These are phyloP conservation scores for Myzus persicae DNA, from an alignment of 1,140 invertebrate genomes.

Conservation along the genomic window DNA sequence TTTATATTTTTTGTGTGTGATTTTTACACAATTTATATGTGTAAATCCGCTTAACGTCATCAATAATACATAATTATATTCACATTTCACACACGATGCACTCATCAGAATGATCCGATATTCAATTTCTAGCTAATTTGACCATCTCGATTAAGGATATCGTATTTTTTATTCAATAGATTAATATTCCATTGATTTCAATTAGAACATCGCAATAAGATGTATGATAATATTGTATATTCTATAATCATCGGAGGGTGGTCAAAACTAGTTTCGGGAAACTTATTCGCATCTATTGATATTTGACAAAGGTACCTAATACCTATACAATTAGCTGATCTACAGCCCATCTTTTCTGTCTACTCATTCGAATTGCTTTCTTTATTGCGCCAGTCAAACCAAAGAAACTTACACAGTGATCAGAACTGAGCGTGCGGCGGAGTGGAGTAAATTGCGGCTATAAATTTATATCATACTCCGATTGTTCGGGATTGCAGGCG, in stretches of 20 bases:
- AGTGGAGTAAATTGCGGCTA: constrained; percentile 5
- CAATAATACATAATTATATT: not conserved
- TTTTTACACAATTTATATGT: not conserved
- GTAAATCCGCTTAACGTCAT: not conserved
- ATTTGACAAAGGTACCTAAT: not conserved
- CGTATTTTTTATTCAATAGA: not conserved
- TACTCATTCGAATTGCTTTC: constrained; percentile 32
- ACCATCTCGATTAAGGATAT: not conserved
- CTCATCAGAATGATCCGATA: not conserved
- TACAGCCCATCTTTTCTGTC: not conserved
- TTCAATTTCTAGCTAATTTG: not conserved
- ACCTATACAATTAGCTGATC: not conserved
- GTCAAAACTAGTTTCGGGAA: not conserved
- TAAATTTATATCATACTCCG: constrained; percentile 42
- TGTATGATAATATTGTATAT: not conserved
- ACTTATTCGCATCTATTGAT: not conserved
- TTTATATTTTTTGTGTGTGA: not conserved
- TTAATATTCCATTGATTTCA: not conserved
- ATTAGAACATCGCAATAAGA: too few relatives aligned
- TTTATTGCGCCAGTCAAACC: constrained; percentile 18
- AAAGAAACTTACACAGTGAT: not conserved
- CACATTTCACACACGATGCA: not conserved
- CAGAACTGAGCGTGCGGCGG: not conserved
- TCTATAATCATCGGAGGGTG: not conserved
- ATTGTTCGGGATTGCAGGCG: constrained; percentile 44